Percentiles rank a stretch among this genome's conserved stretches.
Evolutionary conservation across 2,113 vertebrate species (phyloP).

Genomic region (Pelodiscus sinensis): DNA sequence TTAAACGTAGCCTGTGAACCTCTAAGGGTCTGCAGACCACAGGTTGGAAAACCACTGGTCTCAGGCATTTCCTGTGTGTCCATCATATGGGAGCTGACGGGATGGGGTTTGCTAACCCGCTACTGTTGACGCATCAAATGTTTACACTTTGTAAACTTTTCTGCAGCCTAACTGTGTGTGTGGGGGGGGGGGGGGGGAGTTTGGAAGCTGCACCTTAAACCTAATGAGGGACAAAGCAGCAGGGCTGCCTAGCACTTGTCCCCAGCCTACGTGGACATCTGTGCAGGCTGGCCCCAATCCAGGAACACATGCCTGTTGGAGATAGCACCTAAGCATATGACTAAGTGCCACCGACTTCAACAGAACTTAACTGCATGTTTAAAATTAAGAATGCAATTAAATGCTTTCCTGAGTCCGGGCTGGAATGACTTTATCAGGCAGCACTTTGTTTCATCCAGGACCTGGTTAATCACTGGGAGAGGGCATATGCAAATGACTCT

Average conservation of each 20-base stretch:
- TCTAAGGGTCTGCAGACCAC: no score
- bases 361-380: not conserved
- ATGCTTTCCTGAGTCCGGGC: not conserved
- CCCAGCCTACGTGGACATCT: not conserved
- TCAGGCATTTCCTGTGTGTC: not conserved
- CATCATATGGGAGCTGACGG: not conserved
- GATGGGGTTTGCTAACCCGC: not conserved
- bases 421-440: not conserved
- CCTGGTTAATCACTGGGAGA: not conserved
- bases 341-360: not conserved
- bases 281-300: not conserved
- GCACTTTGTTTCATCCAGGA: not conserved
- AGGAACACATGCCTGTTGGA: not conserved
- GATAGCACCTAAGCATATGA: not conserved
- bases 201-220: not conserved
- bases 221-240: not conserved
- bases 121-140: not conserved
- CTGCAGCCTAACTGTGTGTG: not conserved
- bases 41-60: not conserved
- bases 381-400: not conserved
- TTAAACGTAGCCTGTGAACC: no score
- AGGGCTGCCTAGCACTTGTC: not conserved
- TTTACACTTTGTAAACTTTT: not conserved
- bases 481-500: not conserved
- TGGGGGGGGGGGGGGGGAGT: not conserved